Evolutionary conservation across 2,888 invertebrate genomes (phyloP), one percentile per base, ranked within the genome.

Genomic region (Acleris holmiana): DNA sequence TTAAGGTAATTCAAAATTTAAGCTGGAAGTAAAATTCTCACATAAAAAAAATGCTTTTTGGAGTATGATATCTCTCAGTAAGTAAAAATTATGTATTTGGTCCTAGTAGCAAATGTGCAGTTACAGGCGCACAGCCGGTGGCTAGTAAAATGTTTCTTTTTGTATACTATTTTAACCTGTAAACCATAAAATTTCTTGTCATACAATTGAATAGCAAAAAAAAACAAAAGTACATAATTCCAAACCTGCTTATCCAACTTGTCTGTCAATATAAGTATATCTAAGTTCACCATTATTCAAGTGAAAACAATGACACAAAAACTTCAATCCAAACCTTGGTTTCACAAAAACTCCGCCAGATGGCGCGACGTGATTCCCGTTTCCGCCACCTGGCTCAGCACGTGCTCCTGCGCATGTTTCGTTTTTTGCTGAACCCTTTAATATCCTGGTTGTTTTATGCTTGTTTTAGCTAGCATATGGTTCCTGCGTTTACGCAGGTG

Each of bases 381-480:
- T 61, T 66, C 66, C 66, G 56, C 61, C 66, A 66, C 66, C 66
- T 66, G 66, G 66, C 56, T 17, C n/a, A 50, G 66, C 66, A 66
- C 66, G 66, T 66, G 66, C 66, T 49, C 66, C 4, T n/a, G 59
- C 50, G 29, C 55, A 7, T 8, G 47, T 7, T 21, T 6, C 44
- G 15, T 59, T 59, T 56, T 66, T 61, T 51, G 65, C 61, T 47
- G 21, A 57, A 56, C 40, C 50, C 54, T 61, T 21, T 50, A 46
- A 64, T 46, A 44, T 5, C 53, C 47, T 46, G 35, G 62, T 67
- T 64, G 23, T 54, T 61, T 61, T 60, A 51, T 51, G 29, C 61
- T 68, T 64, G 55, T 69, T 68, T 69, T 67, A 54, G 64, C 61
- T 19, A 40, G 67, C 74, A 72, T 61, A 68, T 71, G 72, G 72